These are phyloP conservation scores for Hydropotes inermis DNA, from an alignment of 2,113 vertebrate species.

Conservation along the genomic window DNA sequence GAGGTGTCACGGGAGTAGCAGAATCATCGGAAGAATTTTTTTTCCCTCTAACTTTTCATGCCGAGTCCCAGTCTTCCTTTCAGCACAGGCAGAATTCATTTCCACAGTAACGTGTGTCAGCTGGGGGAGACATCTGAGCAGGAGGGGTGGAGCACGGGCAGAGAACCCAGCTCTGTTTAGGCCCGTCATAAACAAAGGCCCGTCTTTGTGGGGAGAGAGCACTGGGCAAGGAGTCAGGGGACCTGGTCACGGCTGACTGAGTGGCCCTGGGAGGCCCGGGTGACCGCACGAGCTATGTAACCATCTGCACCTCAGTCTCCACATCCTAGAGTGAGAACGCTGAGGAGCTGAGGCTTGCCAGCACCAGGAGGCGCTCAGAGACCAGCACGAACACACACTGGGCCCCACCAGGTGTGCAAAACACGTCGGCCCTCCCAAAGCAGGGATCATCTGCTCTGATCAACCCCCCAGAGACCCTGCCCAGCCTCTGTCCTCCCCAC, in stretches of 20 bases:
- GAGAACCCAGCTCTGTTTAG: not conserved
- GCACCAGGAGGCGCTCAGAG: rapidly evolving
- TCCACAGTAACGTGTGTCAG: not conserved
- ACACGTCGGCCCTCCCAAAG: not conserved
- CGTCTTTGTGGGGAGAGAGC: not conserved
- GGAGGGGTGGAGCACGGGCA: not conserved
- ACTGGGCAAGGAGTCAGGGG: not conserved
- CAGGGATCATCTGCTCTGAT: not conserved
- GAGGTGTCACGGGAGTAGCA: rapidly evolving
- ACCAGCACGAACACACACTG: rapidly evolving
- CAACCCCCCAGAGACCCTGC: not conserved
- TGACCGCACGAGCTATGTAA: not conserved
- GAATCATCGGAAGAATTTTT: not conserved
- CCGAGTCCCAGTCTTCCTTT: not conserved
- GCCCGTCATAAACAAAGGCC: not conserved
- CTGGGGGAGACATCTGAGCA: not conserved
- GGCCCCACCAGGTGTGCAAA: not conserved
- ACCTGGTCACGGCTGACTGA: not conserved
- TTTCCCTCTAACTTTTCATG: not conserved
- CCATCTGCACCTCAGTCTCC: not conserved
- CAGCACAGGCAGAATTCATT: not conserved
- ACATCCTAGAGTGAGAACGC: not conserved
- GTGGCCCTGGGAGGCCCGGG: not conserved
- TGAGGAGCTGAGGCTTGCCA: not conserved
- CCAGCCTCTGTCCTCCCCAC: not conserved